Percentiles rank a stretch among this genome's conserved stretches.
Evolutionary conservation across 2,797 vertebrate genomes (phyloP).

Genomic region (Myripristis murdjan): DNA sequence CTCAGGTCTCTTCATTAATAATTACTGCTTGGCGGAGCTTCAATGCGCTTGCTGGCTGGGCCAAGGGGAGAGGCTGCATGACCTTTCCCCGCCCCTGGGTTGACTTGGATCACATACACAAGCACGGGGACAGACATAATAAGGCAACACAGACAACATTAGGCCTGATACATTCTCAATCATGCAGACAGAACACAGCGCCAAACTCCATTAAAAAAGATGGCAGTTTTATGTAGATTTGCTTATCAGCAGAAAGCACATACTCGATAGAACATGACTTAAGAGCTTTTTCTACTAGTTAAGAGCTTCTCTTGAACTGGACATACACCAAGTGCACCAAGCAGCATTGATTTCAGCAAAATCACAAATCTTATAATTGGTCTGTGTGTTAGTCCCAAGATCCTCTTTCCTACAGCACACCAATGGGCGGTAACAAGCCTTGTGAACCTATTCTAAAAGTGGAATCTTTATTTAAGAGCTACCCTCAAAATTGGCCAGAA

Average conservation of each 20-base stretch:
- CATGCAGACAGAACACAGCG: conserved; percentile 1
- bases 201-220: conserved; percentile 43
- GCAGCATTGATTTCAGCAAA: conserved; percentile 50
- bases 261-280: conserved; percentile 52
- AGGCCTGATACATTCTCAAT: conserved; percentile 40
- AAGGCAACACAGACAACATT: conserved; percentile 65
- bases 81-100: conserved; percentile 88
- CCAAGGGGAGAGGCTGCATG: conserved; percentile 84
- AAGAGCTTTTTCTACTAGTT: conserved; percentile 50
- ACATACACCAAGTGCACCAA: conserved; percentile 57
- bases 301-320: conserved; percentile 45
- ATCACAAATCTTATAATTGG: no score
- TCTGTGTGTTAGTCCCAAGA: no score
- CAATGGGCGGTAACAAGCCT: no score
- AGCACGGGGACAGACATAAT: conserved; percentile 63
- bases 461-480: conserved; percentile 25
- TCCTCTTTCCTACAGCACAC: no score
- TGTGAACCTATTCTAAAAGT: conserved; percentile 23
- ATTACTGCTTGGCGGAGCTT: conserved; percentile 95
- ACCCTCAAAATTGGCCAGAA: conserved; percentile 67
- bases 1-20: conserved; percentile 99
- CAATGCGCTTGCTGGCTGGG: conserved; percentile 91
- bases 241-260: conserved; percentile 61
- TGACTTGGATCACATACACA: conserved; percentile 70
- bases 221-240: conserved; percentile 11